Base-by-base conservation (phyloP, 2,888 invertebrate species). In the Agonum fuliginosum region DNA sequence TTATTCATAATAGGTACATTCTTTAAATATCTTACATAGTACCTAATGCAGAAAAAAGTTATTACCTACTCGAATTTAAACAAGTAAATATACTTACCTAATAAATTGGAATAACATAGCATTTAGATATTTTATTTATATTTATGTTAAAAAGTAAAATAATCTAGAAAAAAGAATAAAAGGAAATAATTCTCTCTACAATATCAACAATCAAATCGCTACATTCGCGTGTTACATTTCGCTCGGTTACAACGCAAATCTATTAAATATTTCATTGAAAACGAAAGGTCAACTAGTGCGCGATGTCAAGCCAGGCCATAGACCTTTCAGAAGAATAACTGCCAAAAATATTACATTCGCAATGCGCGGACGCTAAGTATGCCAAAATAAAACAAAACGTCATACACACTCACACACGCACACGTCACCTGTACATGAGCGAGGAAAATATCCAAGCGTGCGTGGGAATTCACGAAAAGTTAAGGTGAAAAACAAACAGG, bases 271-370 rank as follows among this genome's bases (percentile, higher is more conserved):
- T 74, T 74, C 74, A 74, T 62, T 74, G 62, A 74, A 74, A 74
- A 65, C 27, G 62, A 65, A 65, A 74, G 74, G 74, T 74, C 74
- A 74, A 62, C 46, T 24, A 17, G 14, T 30, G 74, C 43, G 27
- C 65, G 69, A 77, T 77, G 77, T 77, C 77, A 77, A 41, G 20
- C 41, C 43, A 69, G 77, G 77, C 24, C 77, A 58, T 43, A 77
- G 77, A 77, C 77, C 77, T 77, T 69, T 70, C 72, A 72, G 51
- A 62, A 24, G 74, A 65, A 67, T 69, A 76, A 77, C 70, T 77
- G 77, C 77, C 77, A 77, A 77, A 76, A 77, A 77, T 77, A 77
- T 77, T 77, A 77, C 58, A 77, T 77, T 67, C 75, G 75, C 75
- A 76, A 69, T 69, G 46, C 43, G 41, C 58, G 54, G 30, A 10